Evolutionary conservation across 1,140 invertebrate species (phyloP).

Genomic region (Potamilus streckersoni): DNA sequence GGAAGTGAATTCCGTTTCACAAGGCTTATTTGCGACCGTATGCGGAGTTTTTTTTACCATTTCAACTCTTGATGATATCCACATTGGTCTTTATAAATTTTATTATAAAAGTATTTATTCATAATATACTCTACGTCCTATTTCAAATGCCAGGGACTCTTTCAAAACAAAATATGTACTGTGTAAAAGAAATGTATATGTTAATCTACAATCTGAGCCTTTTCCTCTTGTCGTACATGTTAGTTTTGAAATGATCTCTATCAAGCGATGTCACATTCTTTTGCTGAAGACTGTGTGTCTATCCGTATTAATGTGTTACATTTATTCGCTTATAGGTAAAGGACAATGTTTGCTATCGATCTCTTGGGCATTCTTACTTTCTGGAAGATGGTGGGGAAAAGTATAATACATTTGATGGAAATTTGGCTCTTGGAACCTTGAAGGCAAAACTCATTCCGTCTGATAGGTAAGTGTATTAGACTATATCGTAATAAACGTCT

Average conservation of each 20-base stretch:
- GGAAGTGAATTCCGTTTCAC: too few species aligned
- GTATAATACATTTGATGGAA: slow-evolving; percentile 46
- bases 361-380: slow-evolving; percentile 57
- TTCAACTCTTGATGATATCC: too few species aligned
- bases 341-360: slow-evolving; percentile 50
- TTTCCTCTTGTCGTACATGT: too few species aligned
- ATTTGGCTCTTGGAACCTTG: slow-evolving; percentile 45
- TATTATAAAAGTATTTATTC: too few species aligned
- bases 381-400: slow-evolving; percentile 59
- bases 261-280: not conserved
- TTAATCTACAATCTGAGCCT: too few species aligned
- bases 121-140: too few species aligned
- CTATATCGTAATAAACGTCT: not conserved
- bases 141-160: too few species aligned
- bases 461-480: slow-evolving; percentile 13
- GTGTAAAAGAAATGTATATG: too few species aligned
- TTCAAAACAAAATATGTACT: too few species aligned
- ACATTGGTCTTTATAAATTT: too few species aligned
- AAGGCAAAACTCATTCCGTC: slow-evolving; percentile 23
- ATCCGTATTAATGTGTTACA: not conserved
- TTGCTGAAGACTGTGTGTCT: not conserved
- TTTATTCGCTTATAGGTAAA: slow-evolving; percentile 31
- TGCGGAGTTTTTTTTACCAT: too few species aligned
- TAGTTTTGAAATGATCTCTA: not conserved
- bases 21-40: too few species aligned